Percentiles rank a stretch among this genome's conserved stretches.
Conservation (phyloP, 2,113 vertebrate species). For the Hirundichthys speculiger region DNA sequence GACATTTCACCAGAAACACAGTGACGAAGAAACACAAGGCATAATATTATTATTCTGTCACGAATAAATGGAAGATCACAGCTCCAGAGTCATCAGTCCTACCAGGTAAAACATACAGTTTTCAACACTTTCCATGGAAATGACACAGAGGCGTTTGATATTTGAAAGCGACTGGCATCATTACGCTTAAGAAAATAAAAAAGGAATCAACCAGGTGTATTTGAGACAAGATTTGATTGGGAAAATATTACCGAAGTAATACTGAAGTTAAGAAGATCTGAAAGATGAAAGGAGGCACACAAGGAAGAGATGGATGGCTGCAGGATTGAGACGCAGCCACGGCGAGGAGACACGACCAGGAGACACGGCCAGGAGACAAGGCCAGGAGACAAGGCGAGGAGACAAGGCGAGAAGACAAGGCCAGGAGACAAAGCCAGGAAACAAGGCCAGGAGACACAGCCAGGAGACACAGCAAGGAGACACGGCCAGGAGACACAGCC, state of each 20-base stretch:
- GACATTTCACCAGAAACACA: neutral
- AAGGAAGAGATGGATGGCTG: constrained; percentile 9
- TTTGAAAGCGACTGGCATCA: no score
- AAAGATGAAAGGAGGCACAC: constrained; percentile 21
- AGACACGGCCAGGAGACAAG: no score
- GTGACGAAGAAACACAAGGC: neutral
- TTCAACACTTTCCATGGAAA: neutral
- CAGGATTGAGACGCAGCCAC: constrained; percentile 36
- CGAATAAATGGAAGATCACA: neutral
- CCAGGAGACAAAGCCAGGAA: no score
- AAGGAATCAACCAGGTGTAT: no score
- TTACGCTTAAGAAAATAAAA: no score
- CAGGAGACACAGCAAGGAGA: no score
- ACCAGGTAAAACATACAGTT: constrained; percentile 2
- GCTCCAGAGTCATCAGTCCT: neutral
- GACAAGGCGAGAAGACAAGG: no score
- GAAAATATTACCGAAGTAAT: no score
- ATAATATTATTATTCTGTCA: neutral
- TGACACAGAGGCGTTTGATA: no score
- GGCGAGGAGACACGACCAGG: constrained; percentile 15
- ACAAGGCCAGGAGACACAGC: no score
- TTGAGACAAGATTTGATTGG: neutral
- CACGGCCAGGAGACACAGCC: no score
- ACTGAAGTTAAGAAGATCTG: neutral
- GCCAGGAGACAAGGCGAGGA: no score